Conservation (phyloP, 1,140 invertebrate genomes). For the Tetranychus cinnabarinus region DNA sequence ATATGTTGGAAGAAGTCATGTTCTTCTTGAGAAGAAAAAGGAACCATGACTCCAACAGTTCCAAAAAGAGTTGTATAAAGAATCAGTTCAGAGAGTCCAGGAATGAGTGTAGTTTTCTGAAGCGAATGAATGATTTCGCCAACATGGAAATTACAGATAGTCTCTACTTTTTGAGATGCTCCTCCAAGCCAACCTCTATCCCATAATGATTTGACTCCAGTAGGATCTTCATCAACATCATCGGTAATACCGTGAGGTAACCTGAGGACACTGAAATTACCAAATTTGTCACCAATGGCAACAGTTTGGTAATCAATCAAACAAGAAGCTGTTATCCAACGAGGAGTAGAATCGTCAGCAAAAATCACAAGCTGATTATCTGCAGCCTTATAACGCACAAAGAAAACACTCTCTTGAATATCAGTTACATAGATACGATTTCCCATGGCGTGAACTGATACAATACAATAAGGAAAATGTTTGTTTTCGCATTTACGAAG, state of each 20-base stretch:
- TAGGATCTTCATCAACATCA: constrained; percentile 97
- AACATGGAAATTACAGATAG: constrained; percentile 75
- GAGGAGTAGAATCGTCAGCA: constrained; percentile 86
- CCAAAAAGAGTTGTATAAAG: constrained; percentile 90
- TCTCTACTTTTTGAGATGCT: constrained; percentile 89
- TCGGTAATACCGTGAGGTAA: constrained; percentile 72
- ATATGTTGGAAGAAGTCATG: constrained; percentile 98
- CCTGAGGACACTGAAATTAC: constrained; percentile 78
- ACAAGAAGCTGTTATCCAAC: constrained; percentile 77
- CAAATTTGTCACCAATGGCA: constrained; percentile 91
- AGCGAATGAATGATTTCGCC: constrained; percentile 74
- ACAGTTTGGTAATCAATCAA: constrained; percentile 93
- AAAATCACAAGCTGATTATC: constrained; percentile 97
- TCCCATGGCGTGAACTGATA: constrained; percentile 75
- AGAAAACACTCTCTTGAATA: constrained; percentile 91
- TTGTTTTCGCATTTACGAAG: constrained; percentile 95
- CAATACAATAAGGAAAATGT: constrained; percentile 84
- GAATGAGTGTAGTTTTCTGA: constrained; percentile 82
- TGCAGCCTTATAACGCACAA: constrained; percentile 73
- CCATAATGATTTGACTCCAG: constrained; percentile 92
- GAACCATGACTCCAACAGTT: constrained; percentile 79
- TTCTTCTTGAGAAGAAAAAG: constrained; percentile 93
- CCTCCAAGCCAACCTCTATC: constrained; percentile 87
- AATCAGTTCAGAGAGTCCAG: constrained; percentile 82
- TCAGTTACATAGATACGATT: constrained; percentile 83